Conservation (phyloP, 2,888 invertebrate species). For the Agonopterix heracliana region DNA sequence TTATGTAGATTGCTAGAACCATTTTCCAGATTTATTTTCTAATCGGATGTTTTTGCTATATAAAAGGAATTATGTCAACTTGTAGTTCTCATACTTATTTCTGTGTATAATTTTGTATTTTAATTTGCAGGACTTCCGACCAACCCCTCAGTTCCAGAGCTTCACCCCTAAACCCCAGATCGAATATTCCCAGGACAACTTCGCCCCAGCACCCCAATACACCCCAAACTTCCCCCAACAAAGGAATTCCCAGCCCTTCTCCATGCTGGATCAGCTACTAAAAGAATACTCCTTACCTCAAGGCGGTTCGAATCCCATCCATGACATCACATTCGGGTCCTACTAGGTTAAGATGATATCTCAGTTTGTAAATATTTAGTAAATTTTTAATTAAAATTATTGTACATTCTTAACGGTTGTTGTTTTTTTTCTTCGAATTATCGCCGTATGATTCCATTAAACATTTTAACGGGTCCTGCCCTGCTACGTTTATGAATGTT, state of each 20-base stretch:
- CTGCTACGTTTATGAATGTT: no score
- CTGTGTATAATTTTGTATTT: no score
- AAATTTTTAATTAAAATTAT: constrained; percentile 28
- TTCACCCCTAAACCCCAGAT: constrained; percentile 22
- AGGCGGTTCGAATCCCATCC: constrained; percentile 80
- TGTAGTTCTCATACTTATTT: no score
- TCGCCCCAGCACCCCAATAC: constrained; percentile 13
- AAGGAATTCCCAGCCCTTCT: constrained; percentile 45
- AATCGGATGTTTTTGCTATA: no score
- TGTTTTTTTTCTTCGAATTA: no score
- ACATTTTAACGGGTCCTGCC: no score
- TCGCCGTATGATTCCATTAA: no score
- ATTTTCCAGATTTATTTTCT: no score
- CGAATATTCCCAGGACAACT: neutral
- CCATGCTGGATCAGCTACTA: constrained; percentile 85
- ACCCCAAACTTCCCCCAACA: constrained; percentile 33
- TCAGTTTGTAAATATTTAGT: constrained; percentile 61
- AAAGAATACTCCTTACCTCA: constrained; percentile 87
- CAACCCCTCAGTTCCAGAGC: constrained; percentile 32
- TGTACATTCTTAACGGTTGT: neutral
- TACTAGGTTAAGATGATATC: constrained; percentile 66
- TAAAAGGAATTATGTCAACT: no score
- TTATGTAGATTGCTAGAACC: no score
- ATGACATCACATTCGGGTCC: constrained; percentile 90
- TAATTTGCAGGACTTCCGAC: constrained; percentile 9